Base-by-base conservation (phyloP, 1,140 invertebrate species). In the Dufourea novaeangliae region DNA sequence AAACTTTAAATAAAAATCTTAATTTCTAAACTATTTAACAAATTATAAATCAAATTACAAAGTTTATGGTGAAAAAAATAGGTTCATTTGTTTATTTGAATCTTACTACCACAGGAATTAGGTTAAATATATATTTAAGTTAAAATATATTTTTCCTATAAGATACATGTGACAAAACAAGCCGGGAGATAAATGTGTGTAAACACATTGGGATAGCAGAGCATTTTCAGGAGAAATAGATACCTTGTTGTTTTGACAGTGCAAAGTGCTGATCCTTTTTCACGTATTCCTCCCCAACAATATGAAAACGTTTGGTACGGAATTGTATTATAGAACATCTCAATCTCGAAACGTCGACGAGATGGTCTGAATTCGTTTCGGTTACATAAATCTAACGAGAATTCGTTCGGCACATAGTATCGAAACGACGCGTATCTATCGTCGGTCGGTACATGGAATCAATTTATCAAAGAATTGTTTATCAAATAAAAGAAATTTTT, bases 331-430 rank as follows among this genome's bases (percentile, higher is more conserved):
- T n/a, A n/a, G n/a, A 67, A 64, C 62, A 14, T 50, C 67, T 69
- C 67, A 25, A 50, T 37, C 32, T 27, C 22, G 17, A 71, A 59
- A 50, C 41, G 54, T 61, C 56, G 39, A 46, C 52, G 68, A 12
- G 27, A 34, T 27, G 37, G 41, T 46, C 8, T 20, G 37, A 34
- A 71, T 59, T 71, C 56, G 56, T 59, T 41, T 22, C 25, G 2
- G 37, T 41, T 71, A 44, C 68, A 71, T 71, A 61, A 71, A 61
- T 71, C 39, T 34, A 37, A 22, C 52, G 50, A 20, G 66, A 61
- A 61, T 61, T 71, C 56, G 39, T 61, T 59, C 22, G 22, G 22
- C 12, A n/a, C 63, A 17, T 27, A 37, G 8, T 11, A 44, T 29
- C 22, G 29, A 66, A 41, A 4, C 63, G 11, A 20, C 14, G 14